Conservation (phyloP, 2,113 vertebrate species). For the Elachura formosa region DNA sequence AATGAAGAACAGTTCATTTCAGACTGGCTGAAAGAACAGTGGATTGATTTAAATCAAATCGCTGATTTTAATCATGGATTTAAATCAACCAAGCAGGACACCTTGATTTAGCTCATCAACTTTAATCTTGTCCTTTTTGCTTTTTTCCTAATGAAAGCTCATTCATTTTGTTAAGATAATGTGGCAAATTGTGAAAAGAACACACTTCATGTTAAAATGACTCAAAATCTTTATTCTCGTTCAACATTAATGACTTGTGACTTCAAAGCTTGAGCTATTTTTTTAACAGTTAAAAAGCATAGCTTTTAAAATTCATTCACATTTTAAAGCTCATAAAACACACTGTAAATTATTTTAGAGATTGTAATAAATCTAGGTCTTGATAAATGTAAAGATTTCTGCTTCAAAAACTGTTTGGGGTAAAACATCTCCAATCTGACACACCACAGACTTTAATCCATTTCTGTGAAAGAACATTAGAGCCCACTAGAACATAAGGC, state of each 20-base stretch:
- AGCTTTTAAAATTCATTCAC: background rate
- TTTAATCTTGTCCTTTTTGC: conserved; percentile 46
- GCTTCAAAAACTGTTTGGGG: background rate
- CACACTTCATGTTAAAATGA: background rate
- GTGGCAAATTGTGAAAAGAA: background rate
- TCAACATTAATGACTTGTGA: background rate
- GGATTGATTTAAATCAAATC: conserved; percentile 61
- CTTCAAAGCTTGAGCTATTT: background rate
- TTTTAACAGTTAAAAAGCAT: background rate
- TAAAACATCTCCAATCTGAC: background rate
- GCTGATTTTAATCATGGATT: conserved; percentile 58
- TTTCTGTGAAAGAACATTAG: background rate
- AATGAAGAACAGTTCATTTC: conserved; percentile 22
- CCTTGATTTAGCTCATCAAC: conserved; percentile 58
- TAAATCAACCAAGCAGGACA: conserved; percentile 59
- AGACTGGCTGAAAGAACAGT: conserved; percentile 33
- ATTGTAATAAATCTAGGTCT: background rate
- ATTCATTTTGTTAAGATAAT: conserved; percentile 45
- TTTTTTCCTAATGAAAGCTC: conserved; percentile 36
- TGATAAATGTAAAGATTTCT: background rate
- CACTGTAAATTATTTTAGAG: background rate
- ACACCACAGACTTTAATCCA: background rate
- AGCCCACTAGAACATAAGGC: accelerated
- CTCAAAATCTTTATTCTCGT: background rate
- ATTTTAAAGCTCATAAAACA: background rate